Evolutionary conservation across 2,888 invertebrate species (phyloP), one percentile per base, ranked within the genome.

Genomic region (Eupeodes latifasciatus): DNA sequence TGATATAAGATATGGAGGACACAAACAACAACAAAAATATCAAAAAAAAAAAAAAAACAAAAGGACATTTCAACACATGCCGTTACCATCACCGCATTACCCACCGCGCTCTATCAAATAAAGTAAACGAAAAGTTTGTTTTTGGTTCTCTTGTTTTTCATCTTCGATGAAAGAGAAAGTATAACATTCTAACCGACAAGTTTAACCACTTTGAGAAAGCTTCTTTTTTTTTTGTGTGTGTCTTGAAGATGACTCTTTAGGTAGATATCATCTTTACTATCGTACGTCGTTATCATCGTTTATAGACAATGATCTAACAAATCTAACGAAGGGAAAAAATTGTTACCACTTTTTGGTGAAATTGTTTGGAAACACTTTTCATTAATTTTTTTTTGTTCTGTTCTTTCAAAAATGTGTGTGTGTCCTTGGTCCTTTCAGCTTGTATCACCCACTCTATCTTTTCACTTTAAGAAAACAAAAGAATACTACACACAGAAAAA

Each of bases 271-370:
- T 83, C 79, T 59, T 78, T 75, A 77, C 86, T 82, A 83, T 77
- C 77, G 67, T 69, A 40, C 74, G 78, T 78, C 71, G 71, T 87
- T 72, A 78, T 75, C 88, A 61, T 44, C 62, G 76, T 67, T 61
- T 61, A 75, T 82, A 79, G 83, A 83, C 86, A 77, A 83, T 75
- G 86, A 82, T 86, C 74, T 75, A 79, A 79, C 86, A 83, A 86
- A 85, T 88, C 81, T 81, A 85, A 85, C 85, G 62, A 74, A 85
- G 81, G 81, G 69, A 88, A 81, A 85, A 88, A 85, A 85, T 90
- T 91, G 91, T 91, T 92, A 92, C 92, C 92, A 92, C 92, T 92
- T 92, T 92, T 91, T 90, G 91, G 91, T 91, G 91, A 92, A 92
- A 92, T 92, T 92, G 92, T 92, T 92, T 91, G 92, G 91, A 92